Percentiles rank a stretch among this genome's conserved stretches.
These are phyloP conservation scores for Carassius gibelio DNA, from an alignment of 2,113 vertebrate species.

Conservation along the genomic window DNA sequence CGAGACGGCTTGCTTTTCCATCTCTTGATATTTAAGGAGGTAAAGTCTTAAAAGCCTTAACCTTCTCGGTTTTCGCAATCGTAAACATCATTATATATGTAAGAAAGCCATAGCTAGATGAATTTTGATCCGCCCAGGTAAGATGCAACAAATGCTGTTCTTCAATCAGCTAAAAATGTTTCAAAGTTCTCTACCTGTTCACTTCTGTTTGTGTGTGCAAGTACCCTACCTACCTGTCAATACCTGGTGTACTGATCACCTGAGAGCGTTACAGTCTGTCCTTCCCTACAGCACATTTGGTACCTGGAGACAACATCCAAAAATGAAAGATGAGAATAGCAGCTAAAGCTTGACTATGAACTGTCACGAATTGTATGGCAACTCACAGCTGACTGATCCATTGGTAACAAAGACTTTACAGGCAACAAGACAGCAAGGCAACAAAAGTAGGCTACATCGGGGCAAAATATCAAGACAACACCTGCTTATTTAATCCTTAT, in stretches of 20 bases:
- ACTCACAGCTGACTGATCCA: background rate
- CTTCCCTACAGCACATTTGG: constrained; percentile 54
- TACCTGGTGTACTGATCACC: constrained; percentile 57
- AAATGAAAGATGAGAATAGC: constrained; percentile 43
- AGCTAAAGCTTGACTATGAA: constrained; percentile 20
- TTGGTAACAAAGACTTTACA: background rate
- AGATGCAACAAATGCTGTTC: background rate
- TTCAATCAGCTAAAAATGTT: constrained; percentile 8
- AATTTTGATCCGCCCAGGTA: too few relatives aligned
- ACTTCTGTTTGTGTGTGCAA: constrained; percentile 36
- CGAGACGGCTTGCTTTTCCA: background rate
- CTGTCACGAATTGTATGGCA: background rate
- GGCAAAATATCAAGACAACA: constrained; percentile 7
- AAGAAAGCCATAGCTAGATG: background rate
- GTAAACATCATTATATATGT: background rate
- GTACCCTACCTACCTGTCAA: constrained; percentile 55
- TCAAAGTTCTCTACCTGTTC: constrained; percentile 20
- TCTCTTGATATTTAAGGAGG: background rate
- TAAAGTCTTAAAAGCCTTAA: too few relatives aligned
- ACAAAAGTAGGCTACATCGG: background rate
- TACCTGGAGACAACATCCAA: constrained; percentile 58
- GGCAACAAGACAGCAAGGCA: background rate
- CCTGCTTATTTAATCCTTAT: background rate
- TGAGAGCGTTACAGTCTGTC: constrained; percentile 55
- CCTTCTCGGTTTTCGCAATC: too few relatives aligned